Conservation (phyloP, 2,888 invertebrate species). For the Hirtodrosophila histrioides region DNA sequence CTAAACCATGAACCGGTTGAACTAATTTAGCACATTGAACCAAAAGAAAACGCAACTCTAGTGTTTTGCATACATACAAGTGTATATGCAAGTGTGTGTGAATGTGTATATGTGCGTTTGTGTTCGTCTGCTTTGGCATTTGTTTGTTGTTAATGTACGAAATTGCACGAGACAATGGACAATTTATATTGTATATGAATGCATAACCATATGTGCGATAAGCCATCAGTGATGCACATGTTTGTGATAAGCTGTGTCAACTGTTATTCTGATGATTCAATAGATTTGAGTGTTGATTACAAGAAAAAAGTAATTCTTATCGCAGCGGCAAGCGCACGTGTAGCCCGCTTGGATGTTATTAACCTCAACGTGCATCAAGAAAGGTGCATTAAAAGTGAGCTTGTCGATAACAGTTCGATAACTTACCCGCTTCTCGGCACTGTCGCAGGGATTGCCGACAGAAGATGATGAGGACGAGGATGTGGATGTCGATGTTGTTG, state of each 20-base stretch:
- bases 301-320: conserved; percentile 25
- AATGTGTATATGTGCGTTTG: conserved; percentile 18
- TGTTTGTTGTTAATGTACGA: conserved; percentile 60
- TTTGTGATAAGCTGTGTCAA: conserved; percentile 30
- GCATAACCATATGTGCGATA: conserved; percentile 2
- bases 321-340: conserved; percentile 53
- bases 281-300: conserved; percentile 22
- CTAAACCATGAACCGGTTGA: no score
- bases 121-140: conserved; percentile 28
- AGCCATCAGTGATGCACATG: conserved; percentile 7
- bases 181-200: conserved; percentile 10
- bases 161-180: conserved; percentile 60
- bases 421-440: conserved; percentile 84
- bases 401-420: not conserved
- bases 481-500: conserved; percentile 75
- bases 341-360: conserved; percentile 23
- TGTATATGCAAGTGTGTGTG: conserved; percentile 11
- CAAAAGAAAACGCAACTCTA: no score
- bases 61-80: conserved; percentile 25
- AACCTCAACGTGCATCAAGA: conserved; percentile 36
- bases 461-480: conserved; percentile 76
- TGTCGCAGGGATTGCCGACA: conserved; percentile 84
- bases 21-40: no score
- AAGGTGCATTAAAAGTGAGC: conserved; percentile 27
- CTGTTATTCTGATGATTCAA: conserved; percentile 17